These are phyloP conservation scores for Microctonus hyperodae DNA, from an alignment of 2,888 invertebrate genomes.

Conservation along the genomic window DNA sequence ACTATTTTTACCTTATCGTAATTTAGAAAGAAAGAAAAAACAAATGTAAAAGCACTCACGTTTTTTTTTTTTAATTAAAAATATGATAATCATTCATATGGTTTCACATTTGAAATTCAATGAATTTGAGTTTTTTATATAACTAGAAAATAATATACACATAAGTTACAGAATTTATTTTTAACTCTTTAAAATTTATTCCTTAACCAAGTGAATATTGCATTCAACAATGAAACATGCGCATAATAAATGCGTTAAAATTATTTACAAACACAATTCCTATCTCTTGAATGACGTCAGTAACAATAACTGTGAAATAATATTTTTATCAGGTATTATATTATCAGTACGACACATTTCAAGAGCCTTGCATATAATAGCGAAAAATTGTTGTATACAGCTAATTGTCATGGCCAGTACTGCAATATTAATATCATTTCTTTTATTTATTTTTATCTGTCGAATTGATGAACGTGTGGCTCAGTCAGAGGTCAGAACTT, in stretches of 20 bases:
- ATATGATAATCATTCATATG: too few relatives aligned
- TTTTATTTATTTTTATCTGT: conserved; percentile 19
- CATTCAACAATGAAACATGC: not conserved
- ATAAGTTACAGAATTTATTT: too few relatives aligned
- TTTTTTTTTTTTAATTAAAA: too few relatives aligned
- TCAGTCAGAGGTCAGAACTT: conserved; percentile 25
- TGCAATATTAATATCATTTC: conserved; percentile 3
- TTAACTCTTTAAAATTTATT: not conserved
- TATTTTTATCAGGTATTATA: not conserved
- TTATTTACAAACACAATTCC: not conserved
- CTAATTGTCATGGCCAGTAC: conserved; percentile 33
- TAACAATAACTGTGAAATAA: not conserved
- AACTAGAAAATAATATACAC: too few relatives aligned
- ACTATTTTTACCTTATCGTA: not conserved
- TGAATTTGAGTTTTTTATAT: too few relatives aligned
- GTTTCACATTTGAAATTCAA: not conserved
- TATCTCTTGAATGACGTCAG: not conserved
- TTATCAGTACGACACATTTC: not conserved
- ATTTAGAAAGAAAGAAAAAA: not conserved
- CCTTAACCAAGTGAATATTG: not conserved
- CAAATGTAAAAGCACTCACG: not conserved
- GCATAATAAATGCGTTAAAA: not conserved
- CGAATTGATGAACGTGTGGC: conserved; percentile 3
- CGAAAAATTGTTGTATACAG: conserved; percentile 1
- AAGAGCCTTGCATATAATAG: not conserved